A percentile compares a stretch with the other conserved stretches of the same genome.
phyloP scores from a whole-genome alignment of 2,797 vertebrate species.

The Pempheris klunzingeri region DNA sequence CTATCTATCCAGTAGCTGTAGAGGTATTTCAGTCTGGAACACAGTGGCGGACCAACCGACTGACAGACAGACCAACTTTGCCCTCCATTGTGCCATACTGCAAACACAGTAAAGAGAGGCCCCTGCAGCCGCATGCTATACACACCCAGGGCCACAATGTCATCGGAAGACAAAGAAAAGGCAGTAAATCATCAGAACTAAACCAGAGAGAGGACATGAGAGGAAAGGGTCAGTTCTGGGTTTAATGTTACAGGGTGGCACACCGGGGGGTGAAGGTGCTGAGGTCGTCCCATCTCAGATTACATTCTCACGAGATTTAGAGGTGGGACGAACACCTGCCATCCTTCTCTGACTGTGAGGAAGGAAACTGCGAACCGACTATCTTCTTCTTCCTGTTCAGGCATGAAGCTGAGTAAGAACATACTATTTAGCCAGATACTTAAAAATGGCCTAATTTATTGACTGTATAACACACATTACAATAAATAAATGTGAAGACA shows the following conservation, averaged over 20 bases:
- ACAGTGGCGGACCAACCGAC: not conserved
- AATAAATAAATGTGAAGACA: not conserved
- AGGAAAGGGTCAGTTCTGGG: slow-evolving; percentile 30
- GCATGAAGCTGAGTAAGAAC: not conserved
- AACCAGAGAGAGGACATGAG: slow-evolving; percentile 47
- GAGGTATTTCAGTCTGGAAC: not conserved
- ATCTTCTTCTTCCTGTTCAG: slow-evolving; percentile 4
- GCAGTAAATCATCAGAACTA: slow-evolving; percentile 57
- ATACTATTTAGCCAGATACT: not conserved
- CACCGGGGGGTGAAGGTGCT: slow-evolving; percentile 42
- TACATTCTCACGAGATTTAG: slow-evolving; percentile 67
- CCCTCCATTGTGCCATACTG: not conserved
- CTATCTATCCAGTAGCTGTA: not conserved
- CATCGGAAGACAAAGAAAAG: slow-evolving; percentile 52
- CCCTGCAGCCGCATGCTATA: not conserved
- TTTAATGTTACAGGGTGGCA: slow-evolving; percentile 60
- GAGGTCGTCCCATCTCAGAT: slow-evolving; percentile 66
- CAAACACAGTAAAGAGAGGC: not conserved
- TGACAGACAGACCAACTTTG: not conserved
- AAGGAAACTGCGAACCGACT: not conserved
- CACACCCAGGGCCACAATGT: slow-evolving; percentile 20
- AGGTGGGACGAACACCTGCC: slow-evolving; percentile 66
- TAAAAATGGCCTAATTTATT: not conserved
- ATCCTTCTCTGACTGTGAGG: not conserved
- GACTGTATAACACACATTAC: not conserved